Base-by-base conservation (phyloP, 2,888 invertebrate genomes). In the Oscheius sp. region DNA sequence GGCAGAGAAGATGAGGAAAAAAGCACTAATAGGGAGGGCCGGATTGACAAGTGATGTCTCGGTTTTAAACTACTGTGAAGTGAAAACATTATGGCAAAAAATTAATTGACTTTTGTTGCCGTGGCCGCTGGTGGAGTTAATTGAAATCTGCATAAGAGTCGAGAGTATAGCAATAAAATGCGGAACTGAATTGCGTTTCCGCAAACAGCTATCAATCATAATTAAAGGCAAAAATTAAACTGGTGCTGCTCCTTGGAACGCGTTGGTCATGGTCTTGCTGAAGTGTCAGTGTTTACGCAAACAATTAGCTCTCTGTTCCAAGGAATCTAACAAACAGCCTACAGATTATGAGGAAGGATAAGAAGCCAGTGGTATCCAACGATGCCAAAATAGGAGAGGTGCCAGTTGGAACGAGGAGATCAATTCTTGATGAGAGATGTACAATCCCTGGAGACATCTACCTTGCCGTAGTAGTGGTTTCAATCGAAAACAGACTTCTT, bases 101-200 rank as follows among this genome's bases (percentile, higher is more conserved):
- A 68, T 68, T 68, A 68, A 68, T 68, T 68, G 68, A 55, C 68
- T 68, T 68, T 68, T 55, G 55, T 68, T 68, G 68, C 68, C 68
- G 21, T 55, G 29, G 68, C 55, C 21, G 68, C 68, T 55, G 53
- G 55, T 53, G 55, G 55, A 63, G 68, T 68, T 68, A 68, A 68
- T 68, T 68, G 68, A 68, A 68, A 68, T 68, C 68, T 68, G 55
- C 68, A 68, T 68, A 68, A 55, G 68, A 48, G 47, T 42, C 4
- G 63, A 33, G 29, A 13, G 37, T 42, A 42, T 42, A 7, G 42
- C 42, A 42, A 42, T 42, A 7, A 42, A 42, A 42, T 42, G 42
- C 42, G 42, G 42, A 42, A 42, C 42, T 42, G 42, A 42, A 7
- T 42, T 42, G 42, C 42, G 42, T 42, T 42, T 42, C 42, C 42